Evolutionary conservation across 2,797 vertebrate species (phyloP), one percentile per base, ranked within the genome.

Genomic region (Podargus strigoides): DNA sequence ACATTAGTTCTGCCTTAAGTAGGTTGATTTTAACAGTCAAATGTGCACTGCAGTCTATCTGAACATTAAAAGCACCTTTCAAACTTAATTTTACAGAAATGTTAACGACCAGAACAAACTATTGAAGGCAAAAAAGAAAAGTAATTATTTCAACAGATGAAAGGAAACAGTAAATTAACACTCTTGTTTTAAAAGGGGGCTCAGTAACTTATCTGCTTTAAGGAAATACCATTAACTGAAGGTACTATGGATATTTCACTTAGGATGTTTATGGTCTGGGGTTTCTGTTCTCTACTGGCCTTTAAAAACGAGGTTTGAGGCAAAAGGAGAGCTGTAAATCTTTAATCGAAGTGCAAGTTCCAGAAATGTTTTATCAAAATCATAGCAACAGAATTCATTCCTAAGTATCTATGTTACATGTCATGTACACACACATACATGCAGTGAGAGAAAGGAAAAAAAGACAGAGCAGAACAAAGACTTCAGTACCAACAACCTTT

Each of bases 61-160:
- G 95, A 97, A 97, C 96, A 98, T 98, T 98, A 98, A 98, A 98
- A 98, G 96, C 96, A 97, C 97, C 95, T 97, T 97, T 98, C 96
- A 96, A 95, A 97, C 97, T 97, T 97, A 97, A 98, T 97, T 97
- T 97, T 97, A 97, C 95, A 98, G 97, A 97, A 98, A 98, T 97
- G 97, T 98, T 98, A 98, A 98, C 86, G 93, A 98, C 96, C 97
- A 98, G 97, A 98, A 98, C 96, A 97, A 97, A 98, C 96, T 96
- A 94, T 7, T 93, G 95, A 96, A 97, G 89, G 95, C 87, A 96
- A 96, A 96, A 96, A 97, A 96, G 88, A 95, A 97, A 97, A 96
- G 97, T 97, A 97, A 98, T 98, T 98, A 98, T 98, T 98, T 98
- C 94, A 97, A 87, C 55, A 98, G 97, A 98, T 98, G 97, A 98